A percentile compares a stretch with the other conserved stretches of the same genome.
Conservation (phyloP, 2,888 invertebrate genomes). For the Microctonus aethiopoides region DNA sequence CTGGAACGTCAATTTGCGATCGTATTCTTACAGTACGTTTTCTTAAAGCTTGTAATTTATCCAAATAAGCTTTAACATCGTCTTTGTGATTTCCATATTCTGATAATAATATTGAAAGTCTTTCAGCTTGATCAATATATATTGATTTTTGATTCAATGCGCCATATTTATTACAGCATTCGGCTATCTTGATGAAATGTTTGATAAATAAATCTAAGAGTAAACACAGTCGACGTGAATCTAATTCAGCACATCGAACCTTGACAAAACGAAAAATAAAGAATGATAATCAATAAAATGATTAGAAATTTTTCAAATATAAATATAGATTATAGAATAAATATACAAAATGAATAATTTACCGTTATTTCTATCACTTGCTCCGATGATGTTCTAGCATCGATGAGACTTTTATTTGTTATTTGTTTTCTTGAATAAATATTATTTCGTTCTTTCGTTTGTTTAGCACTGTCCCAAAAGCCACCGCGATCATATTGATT, state of each 20-base stretch:
- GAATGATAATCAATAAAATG: not conserved
- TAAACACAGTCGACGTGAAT: conserved; percentile 72
- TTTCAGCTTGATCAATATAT: conserved; percentile 78
- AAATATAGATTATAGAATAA: not conserved
- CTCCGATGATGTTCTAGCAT: conserved; percentile 51
- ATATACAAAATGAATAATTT: conserved; percentile 25
- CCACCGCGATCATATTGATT: conserved; percentile 39
- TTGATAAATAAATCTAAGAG: conserved; percentile 78
- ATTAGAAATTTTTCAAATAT: not conserved
- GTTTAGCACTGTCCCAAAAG: conserved; percentile 51
- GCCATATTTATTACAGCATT: conserved; percentile 73
- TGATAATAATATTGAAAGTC: conserved; percentile 73
- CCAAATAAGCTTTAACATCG: conserved; percentile 70
- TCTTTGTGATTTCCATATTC: conserved; percentile 71
- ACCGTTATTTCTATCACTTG: conserved; percentile 62
- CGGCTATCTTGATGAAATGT: conserved; percentile 79
- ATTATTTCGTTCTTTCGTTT: conserved; percentile 37
- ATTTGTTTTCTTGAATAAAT: conserved; percentile 35
- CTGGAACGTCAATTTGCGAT: conserved; percentile 44
- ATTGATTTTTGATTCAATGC: conserved; percentile 73
- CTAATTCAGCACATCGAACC: conserved; percentile 68
- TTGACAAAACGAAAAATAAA: conserved; percentile 48
- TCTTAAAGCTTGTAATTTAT: conserved; percentile 67
- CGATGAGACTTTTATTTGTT: conserved; percentile 52
- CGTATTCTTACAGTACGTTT: conserved; percentile 12